phyloP scores from a whole-genome alignment of 1,140 invertebrate species.

The Heliconius himera region DNA sequence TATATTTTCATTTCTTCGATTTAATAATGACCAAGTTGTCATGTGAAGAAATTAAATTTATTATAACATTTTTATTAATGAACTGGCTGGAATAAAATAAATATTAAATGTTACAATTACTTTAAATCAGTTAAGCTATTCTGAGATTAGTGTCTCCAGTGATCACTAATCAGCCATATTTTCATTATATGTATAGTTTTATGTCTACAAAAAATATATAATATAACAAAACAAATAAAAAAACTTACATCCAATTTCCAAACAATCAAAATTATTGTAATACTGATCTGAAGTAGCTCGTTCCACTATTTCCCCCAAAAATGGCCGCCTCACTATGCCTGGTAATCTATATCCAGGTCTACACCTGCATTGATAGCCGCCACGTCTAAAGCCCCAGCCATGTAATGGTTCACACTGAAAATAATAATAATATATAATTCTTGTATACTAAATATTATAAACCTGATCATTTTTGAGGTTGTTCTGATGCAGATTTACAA shows the following conservation, averaged over 20 bases:
- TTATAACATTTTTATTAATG: too few species aligned
- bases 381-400: constrained; percentile 96
- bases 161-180: too few species aligned
- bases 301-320: constrained; percentile 96
- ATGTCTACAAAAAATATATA: neutral
- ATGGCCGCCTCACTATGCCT: constrained; percentile 92
- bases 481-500: too few species aligned
- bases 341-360: constrained; percentile 94
- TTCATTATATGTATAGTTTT: neutral
- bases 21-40: too few species aligned
- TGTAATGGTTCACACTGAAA: constrained; percentile 96
- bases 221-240: neutral
- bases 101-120: too few species aligned
- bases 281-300: constrained; percentile 95
- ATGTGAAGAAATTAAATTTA: too few species aligned
- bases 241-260: constrained; percentile 95
- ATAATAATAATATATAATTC: neutral
- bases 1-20: too few species aligned
- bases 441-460: too few species aligned
- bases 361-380: constrained; percentile 98
- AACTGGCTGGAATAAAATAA: too few species aligned
- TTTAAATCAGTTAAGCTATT: too few species aligned
- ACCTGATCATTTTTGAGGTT: too few species aligned
- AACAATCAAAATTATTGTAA: constrained; percentile 95
- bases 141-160: too few species aligned